Base-by-base conservation (phyloP, 2,113 vertebrate species). In the Chaetodon trifascialis region DNA sequence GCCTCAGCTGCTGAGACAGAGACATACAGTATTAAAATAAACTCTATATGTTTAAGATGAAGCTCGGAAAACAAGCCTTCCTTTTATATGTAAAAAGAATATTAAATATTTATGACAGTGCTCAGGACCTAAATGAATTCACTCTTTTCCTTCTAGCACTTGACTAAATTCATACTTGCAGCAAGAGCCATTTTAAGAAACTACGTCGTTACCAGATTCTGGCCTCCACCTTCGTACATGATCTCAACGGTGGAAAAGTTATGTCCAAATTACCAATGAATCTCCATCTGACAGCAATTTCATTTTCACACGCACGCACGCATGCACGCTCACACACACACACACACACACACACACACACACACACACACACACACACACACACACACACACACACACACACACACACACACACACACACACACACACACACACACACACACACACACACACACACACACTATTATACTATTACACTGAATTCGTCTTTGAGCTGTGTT, bases 251-350 rank as follows among this genome's bases (percentile, higher is more conserved):
- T 54, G 73, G 56, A 88, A 77, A 87, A 75, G 67, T 75, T 85
- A 44, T 75, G 49, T 73, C 62, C 76, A 79, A 76, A 69, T 79
- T 44, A 62, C 73, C 70, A 65, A 73, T 76, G 65, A 88, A 83
- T 80, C 78, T 82, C 82, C 89, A 92, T 92, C 91, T 89, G 91
- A 91, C 88, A 91, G 83, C 87, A 78, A 89, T 88, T 91, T 91
- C 42, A 88, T 91, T 93, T 90, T 80, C 89, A 65, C 70, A 72
- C 70, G 77, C 69, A 4, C 34, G 1, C 34, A 73, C 62, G n/a
- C n/a, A n/a, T n/a, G n/a, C n/a, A n/a, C n/a, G n/a, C n/a, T n/a
- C 68, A 65, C 58, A 44, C 16, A 51, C 49, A 59, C 66, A 73
- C 59, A 81, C 15, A 44, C 67, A 77, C 67, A 65, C 68, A 65